Evolutionary conservation across 2,113 vertebrate genomes (phyloP), one percentile per base, ranked within the genome.

Genomic region (Neogale vison): DNA sequence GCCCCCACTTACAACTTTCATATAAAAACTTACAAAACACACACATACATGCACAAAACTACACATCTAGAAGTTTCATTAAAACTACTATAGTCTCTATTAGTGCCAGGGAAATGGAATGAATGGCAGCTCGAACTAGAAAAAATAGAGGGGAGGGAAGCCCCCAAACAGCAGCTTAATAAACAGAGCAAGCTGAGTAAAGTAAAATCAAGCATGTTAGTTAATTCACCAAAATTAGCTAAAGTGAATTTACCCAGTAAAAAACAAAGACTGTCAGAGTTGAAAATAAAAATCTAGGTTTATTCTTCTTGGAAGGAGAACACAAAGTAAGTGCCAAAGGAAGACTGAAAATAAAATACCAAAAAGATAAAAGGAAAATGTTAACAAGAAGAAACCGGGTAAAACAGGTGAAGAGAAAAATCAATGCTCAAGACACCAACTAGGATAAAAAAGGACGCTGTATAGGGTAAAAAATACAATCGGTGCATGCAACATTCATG

Each of bases 251-350:
- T n/a, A 82, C 14, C 36, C 50, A 84, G 71, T 65, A 77, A 65
- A 63, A 92, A 15, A 87, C n/a, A 96, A 55, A 93, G 69, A 69
- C 17, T 84, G 24, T 72, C 15, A 76, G n/a, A 42, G 50, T 82
- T 95, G 81, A 90, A 95, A 72, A 79, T 65, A 83, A 96, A 96
- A 94, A 81, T 77, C n/a, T 8, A 96, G 24, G 47, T 93, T 69
- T 65, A 84, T 65, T 23, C 57, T 94, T 14, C 50, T 52, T 93
- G 83, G 67, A 82, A 42, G 31, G 74, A 92, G 96, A 90, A 83
- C 17, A 24, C 24, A 61, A 82, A 84, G 71, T 74, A 71, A 88
- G 42, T 89, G 36, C 88, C 83, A 88, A 80, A 85, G 31, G 77
- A 82, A 93, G 24, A 77, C 3, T 57, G 55, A 86, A 96, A 92